Evolutionary conservation across 2,888 invertebrate genomes (phyloP).

Genomic region (Colostygia pectinataria): DNA sequence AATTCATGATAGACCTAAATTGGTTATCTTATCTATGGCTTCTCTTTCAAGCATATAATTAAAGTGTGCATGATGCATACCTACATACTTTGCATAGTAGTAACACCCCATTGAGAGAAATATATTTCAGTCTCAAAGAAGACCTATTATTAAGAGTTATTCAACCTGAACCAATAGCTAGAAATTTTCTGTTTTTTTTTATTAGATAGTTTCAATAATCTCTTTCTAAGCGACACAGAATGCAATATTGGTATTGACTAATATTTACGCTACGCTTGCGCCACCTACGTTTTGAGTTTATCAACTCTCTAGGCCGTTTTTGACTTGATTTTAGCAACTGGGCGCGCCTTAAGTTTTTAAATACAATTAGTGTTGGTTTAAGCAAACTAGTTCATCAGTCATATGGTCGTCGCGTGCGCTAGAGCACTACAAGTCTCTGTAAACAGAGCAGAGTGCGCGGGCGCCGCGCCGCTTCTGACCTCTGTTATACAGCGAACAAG

Average conservation of each 20-base stretch:
- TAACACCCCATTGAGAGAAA: background rate
- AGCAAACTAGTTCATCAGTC: slow-evolving; percentile 49
- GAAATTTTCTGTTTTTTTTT: too few relatives aligned
- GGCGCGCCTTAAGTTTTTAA: too few relatives aligned
- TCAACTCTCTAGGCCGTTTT: background rate
- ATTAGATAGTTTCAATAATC: too few relatives aligned
- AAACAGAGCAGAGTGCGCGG: slow-evolving; percentile 62
- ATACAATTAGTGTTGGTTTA: background rate
- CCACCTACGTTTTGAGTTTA: too few relatives aligned
- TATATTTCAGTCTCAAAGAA: slow-evolving; percentile 4
- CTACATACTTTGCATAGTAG: background rate
- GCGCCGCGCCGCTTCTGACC: slow-evolving; percentile 66
- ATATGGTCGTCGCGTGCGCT: slow-evolving; percentile 70
- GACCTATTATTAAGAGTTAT: too few relatives aligned
- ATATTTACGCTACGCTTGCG: too few relatives aligned
- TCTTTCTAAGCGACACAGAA: too few relatives aligned
- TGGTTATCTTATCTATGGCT: slow-evolving; percentile 70
- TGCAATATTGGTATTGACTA: too few relatives aligned
- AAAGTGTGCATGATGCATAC: slow-evolving; percentile 36
- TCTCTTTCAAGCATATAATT: slow-evolving; percentile 62
- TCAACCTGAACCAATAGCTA: too few relatives aligned
- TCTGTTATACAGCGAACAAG: slow-evolving; percentile 52
- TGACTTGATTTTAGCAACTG: too few relatives aligned
- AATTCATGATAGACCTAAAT: slow-evolving; percentile 60
- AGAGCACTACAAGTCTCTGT: slow-evolving; percentile 51